Evolutionary conservation across 2,113 vertebrate genomes (phyloP).

Genomic region (Centropristis striata): DNA sequence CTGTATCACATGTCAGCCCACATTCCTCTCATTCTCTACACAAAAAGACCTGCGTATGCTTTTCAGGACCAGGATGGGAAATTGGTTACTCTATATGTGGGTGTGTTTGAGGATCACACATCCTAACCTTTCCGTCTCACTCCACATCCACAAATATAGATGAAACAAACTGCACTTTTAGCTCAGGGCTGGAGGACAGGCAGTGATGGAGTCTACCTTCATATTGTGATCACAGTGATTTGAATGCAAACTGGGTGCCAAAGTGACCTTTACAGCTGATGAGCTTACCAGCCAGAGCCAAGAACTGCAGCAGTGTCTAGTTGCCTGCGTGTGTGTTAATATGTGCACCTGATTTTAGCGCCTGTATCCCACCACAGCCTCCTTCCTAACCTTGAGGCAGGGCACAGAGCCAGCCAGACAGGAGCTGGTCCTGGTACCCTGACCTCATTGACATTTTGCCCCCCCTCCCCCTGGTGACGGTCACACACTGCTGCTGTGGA

Average conservation of each 20-base stretch:
- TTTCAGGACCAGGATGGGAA: slow-evolving; percentile 52
- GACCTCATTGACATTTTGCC: slow-evolving; percentile 66
- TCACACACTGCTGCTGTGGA: slow-evolving; percentile 24
- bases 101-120: slow-evolving; percentile 29
- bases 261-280: slow-evolving; percentile 67
- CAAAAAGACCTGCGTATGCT: slow-evolving; percentile 51
- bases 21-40: slow-evolving; percentile 51
- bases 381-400: slow-evolving; percentile 64
- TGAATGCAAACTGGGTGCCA: slow-evolving; percentile 52
- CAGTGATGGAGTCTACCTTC: slow-evolving; percentile 7
- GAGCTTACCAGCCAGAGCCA: slow-evolving; percentile 27
- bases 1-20: slow-evolving; percentile 63
- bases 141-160: slow-evolving; percentile 8
- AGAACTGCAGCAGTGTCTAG: slow-evolving; percentile 45
- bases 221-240: slow-evolving; percentile 22
- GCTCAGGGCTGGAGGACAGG: background rate
- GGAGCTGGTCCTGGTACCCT: slow-evolving; percentile 31
- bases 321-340: slow-evolving; percentile 33
- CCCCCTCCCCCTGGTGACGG: slow-evolving; percentile 52
- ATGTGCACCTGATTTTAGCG: slow-evolving; percentile 38
- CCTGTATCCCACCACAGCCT: slow-evolving; percentile 37
- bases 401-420: slow-evolving; percentile 50
- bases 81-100: slow-evolving; percentile 27
- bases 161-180: background rate
- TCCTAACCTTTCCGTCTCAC: slow-evolving; percentile 3